Conservation (phyloP, 2,797 vertebrate species). For the Hyperoplus immaculatus region DNA sequence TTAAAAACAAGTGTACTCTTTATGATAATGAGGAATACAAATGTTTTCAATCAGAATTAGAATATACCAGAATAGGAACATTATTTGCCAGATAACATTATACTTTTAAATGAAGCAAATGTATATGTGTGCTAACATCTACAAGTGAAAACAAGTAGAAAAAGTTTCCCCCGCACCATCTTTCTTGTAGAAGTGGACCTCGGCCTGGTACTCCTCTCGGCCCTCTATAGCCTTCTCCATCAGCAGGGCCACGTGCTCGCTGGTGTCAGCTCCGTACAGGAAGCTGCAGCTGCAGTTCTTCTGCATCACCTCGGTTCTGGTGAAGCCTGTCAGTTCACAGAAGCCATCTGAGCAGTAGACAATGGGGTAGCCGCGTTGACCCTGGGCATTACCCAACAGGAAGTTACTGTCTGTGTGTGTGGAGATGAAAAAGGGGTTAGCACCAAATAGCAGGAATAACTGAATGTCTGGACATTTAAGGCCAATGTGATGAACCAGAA, state of each 20-base stretch:
- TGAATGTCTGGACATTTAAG: neutral
- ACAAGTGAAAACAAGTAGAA: neutral
- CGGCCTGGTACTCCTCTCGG: slow-evolving; percentile 92
- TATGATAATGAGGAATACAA: slow-evolving; percentile 17
- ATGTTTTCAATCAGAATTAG: no score
- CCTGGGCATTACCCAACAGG: slow-evolving; percentile 96
- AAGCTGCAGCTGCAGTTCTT: slow-evolving; percentile 97
- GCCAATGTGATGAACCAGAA: neutral
- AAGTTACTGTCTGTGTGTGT: slow-evolving; percentile 95
- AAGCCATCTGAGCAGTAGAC: slow-evolving; percentile 99
- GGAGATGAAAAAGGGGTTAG: neutral
- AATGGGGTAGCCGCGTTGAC: slow-evolving; percentile 94
- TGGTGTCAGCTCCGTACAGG: slow-evolving; percentile 92
- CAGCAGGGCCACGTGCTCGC: slow-evolving; percentile 89
- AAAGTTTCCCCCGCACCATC: slow-evolving; percentile 84
- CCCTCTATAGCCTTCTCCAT: slow-evolving; percentile 94
- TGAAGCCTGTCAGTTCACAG: slow-evolving; percentile 95
- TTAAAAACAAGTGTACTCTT: slow-evolving; percentile 56
- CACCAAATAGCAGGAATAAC: neutral
- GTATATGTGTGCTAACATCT: neutral
- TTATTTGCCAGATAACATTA: slow-evolving; percentile 28
- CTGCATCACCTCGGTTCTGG: slow-evolving; percentile 97
- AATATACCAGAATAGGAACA: neutral
- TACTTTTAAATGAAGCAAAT: neutral
- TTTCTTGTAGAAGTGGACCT: slow-evolving; percentile 97